Base-by-base conservation (phyloP, 2,888 invertebrate genomes). In the Agapetus fuscipes region DNA sequence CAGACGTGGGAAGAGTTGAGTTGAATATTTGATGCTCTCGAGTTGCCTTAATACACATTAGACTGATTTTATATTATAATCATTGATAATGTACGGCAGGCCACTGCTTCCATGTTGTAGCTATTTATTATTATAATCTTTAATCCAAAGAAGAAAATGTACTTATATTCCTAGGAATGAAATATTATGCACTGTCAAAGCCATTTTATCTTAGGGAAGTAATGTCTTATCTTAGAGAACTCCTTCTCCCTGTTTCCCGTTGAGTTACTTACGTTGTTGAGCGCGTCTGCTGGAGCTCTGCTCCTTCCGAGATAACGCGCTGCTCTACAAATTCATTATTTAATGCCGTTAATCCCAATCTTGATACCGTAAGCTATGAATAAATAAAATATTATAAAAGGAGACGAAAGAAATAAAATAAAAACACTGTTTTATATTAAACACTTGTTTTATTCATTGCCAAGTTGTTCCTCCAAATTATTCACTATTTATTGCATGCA, bases 11-110 rank as follows among this genome's bases (percentile, higher is more conserved):
- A 39, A 25, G 39, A 34, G 34, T 39, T 39, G 39, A 39, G 39
- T 39, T 39, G 12, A 39, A 29, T 30, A n/a, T n/a, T 39, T 34
- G 29, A 39, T 17, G 30, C 39, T 39, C 72, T 73, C 71, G 66
- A 67, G 73, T 72, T 73, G 74, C 74, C 74, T 74, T 74, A 74
- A 71, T 64, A 73, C 68, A 68, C 60, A 72, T 74, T 75, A 75
- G 75, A 74, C 74, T 75, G 75, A 75, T 74, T 74, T 72, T 72
- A 65, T 71, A 64, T 61, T 52, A 49, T 49, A 55, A 53, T 44
- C 41, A 41, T 47, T 43, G 42, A 34, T 41, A 41, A 41, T 40
- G 41, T 44, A 44, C 40, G 44, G 38, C 43, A 43, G 43, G 34
- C 30, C 39, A 39, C 35, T 35, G 20, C 35, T 42, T 38, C 32